A percentile compares a stretch with the other conserved stretches of the same genome.
Conservation (phyloP, 2,888 invertebrate species). For the Rhaphigaster nebulosa region DNA sequence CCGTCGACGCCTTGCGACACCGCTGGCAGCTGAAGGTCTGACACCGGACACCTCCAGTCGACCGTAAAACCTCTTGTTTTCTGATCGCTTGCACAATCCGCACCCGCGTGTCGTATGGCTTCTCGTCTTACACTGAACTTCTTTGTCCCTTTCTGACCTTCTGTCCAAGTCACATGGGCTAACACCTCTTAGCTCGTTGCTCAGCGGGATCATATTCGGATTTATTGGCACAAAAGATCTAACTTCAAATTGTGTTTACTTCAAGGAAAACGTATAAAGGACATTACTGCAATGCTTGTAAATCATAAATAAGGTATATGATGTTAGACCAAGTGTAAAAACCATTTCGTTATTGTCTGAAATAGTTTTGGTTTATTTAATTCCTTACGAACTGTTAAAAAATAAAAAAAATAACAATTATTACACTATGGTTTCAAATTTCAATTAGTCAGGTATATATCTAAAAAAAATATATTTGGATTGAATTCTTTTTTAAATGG, state of each 20-base stretch:
- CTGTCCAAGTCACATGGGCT: not conserved
- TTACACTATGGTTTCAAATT: too few species aligned
- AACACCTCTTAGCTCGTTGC: not conserved
- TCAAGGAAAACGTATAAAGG: not conserved
- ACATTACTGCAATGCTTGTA: not conserved
- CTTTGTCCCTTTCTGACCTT: not conserved
- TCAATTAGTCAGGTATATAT: too few species aligned
- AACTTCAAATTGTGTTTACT: not conserved
- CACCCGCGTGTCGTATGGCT: constrained; percentile 9
- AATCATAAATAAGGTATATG: not conserved
- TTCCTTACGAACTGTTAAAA: too few species aligned
- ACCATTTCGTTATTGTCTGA: too few species aligned
- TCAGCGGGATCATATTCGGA: not conserved
- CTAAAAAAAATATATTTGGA: too few species aligned
- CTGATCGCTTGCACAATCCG: constrained; percentile 17
- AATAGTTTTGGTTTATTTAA: too few species aligned
- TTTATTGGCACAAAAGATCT: not conserved
- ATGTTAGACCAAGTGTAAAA: too few species aligned
- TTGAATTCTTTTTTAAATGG: too few species aligned
- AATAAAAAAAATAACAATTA: too few species aligned
- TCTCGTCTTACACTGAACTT: not conserved
- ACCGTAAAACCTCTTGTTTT: constrained; percentile 17
- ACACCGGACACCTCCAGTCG: constrained; percentile 3
- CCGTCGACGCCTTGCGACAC: not conserved
- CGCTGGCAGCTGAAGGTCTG: not conserved